phyloP scores from a whole-genome alignment of 2,888 invertebrate genomes.

The Sphecodes monilicornis region DNA sequence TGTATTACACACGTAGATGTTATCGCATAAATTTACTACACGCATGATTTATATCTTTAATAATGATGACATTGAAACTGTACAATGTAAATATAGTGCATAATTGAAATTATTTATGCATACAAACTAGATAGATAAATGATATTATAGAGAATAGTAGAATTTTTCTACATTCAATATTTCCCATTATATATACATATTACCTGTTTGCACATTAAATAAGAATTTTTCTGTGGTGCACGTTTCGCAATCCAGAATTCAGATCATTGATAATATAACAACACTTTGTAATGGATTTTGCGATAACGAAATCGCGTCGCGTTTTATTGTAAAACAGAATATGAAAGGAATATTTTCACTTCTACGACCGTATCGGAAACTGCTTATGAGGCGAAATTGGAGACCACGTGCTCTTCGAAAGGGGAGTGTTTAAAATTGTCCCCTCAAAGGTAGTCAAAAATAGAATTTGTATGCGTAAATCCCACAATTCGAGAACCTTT shows the following conservation, averaged over 20 bases:
- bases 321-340: slow-evolving; percentile 5
- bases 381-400: slow-evolving; percentile 68
- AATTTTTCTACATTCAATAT: not conserved
- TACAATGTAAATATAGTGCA: not conserved
- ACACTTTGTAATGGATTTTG: not conserved
- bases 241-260: not conserved
- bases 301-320: not conserved
- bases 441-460: slow-evolving; percentile 70
- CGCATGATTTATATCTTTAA: not conserved
- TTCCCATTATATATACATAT: too few relatives aligned
- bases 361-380: slow-evolving; percentile 29
- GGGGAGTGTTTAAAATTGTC: slow-evolving; percentile 69
- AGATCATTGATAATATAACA: not conserved
- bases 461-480: slow-evolving; percentile 36
- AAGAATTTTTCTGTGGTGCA: not conserved
- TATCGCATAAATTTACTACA: not conserved
- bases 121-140: not conserved
- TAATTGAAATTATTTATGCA: not conserved
- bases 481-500: not conserved
- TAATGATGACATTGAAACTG: not conserved
- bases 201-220: not conserved
- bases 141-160: not conserved
- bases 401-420: slow-evolving; percentile 68
- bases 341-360: slow-evolving; percentile 2
- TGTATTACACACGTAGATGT: not conserved